phyloP scores from a whole-genome alignment of 2,797 vertebrate species.

The Tiaroga cobitis region DNA sequence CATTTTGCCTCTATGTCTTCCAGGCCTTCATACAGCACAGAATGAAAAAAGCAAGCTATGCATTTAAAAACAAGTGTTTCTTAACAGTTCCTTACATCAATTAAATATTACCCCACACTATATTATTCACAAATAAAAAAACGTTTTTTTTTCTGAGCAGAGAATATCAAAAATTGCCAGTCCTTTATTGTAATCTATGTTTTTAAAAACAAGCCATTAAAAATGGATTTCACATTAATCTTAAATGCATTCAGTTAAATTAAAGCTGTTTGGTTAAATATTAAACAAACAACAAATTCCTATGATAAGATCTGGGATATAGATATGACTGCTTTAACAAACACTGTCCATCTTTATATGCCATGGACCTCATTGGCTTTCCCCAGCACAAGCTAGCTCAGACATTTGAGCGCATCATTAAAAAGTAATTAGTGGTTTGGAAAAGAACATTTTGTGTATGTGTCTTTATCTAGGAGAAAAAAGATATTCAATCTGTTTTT shows the following conservation, averaged over 20 bases:
- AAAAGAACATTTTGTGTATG: constrained; percentile 46
- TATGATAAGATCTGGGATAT: constrained; percentile 25
- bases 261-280: background rate
- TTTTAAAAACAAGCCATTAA: constrained; percentile 3
- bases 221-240: background rate
- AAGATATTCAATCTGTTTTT: constrained; percentile 35
- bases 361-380: constrained; percentile 51
- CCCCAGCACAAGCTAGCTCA: constrained; percentile 48
- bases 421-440: constrained; percentile 57
- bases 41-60: constrained; percentile 16
- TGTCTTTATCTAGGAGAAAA: constrained; percentile 52
- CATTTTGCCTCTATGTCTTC: constrained; percentile 22
- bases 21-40: constrained; percentile 5
- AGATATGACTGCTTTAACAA: constrained; percentile 49
- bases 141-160: background rate
- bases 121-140: constrained; percentile 3
- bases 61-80: constrained; percentile 5
- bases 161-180: background rate
- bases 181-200: background rate
- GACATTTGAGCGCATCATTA: constrained; percentile 50
- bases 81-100: constrained; percentile 11
- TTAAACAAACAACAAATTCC: background rate
- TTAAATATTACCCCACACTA: constrained; percentile 15
- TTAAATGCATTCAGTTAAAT: background rate
- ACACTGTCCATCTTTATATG: constrained; percentile 48